Percentiles rank a stretch among this genome's conserved stretches.
These are phyloP conservation scores for Drosophila aff. DNA, from an alignment of 1,140 invertebrate species.

Conservation along the genomic window DNA sequence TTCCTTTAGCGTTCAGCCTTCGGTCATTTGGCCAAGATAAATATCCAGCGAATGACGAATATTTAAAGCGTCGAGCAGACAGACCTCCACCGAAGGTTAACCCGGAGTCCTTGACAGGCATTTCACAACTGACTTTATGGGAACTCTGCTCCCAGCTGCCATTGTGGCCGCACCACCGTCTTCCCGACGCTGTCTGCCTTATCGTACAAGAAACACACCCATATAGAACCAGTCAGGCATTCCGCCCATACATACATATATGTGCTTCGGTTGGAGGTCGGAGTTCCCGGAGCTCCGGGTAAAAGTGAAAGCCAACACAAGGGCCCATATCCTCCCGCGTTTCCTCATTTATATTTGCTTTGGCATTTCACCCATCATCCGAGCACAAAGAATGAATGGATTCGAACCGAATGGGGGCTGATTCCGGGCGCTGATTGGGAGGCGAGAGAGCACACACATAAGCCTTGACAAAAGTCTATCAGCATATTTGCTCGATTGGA, in stretches of 20 bases:
- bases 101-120: conserved; percentile 40
- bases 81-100: conserved; percentile 34
- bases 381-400: conserved; percentile 27
- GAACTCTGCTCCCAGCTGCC: conserved; percentile 36
- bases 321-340: conserved; percentile 50
- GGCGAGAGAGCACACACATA: conserved; percentile 22
- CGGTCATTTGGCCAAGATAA: conserved; percentile 36
- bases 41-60: conserved; percentile 34
- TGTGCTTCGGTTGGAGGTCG: conserved; percentile 8
- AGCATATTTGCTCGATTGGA: conserved; percentile 80
- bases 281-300: conserved; percentile 33
- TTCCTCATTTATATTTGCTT: conserved; percentile 80
- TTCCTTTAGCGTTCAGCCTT: conserved; percentile 22
- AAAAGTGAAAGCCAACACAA: conserved; percentile 45
- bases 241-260: conserved; percentile 22
- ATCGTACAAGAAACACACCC: conserved; percentile 55
- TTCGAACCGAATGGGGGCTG: conserved; percentile 26
- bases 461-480: conserved; percentile 82
- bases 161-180: conserved; percentile 3
- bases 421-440: conserved; percentile 22
- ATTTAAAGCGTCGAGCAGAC: conserved; percentile 33
- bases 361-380: conserved; percentile 57
- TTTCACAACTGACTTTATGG: conserved; percentile 40
- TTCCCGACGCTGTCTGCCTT: conserved; percentile 31
- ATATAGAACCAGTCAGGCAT: conserved; percentile 59